Percentiles rank a stretch among this genome's conserved stretches.
Evolutionary conservation across 2,888 invertebrate species (phyloP).

Genomic region (Orthosia gothica): DNA sequence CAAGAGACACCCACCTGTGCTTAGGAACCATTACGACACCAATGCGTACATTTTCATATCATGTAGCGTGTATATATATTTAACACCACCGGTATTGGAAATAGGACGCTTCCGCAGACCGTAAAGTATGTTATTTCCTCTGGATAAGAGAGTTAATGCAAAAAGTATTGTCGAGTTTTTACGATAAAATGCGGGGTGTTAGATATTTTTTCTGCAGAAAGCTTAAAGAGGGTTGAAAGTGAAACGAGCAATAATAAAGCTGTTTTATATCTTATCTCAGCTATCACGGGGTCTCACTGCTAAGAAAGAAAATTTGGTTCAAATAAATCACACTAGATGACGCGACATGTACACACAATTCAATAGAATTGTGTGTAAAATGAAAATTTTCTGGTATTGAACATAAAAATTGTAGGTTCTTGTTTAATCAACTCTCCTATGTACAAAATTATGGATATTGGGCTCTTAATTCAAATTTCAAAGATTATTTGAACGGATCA

Average conservation of each 20-base stretch:
- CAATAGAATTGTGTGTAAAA: too few species aligned
- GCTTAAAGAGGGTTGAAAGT: not conserved
- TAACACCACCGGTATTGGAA: slow-evolving; percentile 41
- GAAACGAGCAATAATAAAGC: not conserved
- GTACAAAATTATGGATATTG: too few species aligned
- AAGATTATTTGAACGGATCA: too few species aligned
- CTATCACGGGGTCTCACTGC: too few species aligned
- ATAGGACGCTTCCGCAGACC: slow-evolving; percentile 50
- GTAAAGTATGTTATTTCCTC: slow-evolving; percentile 54
- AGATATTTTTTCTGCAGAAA: not conserved
- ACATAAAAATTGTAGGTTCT: too few species aligned
- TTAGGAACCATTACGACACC: slow-evolving; percentile 51
- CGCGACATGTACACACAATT: too few species aligned
- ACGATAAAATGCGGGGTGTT: slow-evolving; percentile 21
- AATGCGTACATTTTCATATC: slow-evolving; percentile 37
- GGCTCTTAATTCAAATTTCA: too few species aligned
- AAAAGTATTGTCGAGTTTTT: slow-evolving; percentile 31
- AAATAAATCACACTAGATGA: too few species aligned
- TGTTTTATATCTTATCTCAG: not conserved
- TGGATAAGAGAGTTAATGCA: slow-evolving; percentile 43
- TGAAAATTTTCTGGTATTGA: too few species aligned
- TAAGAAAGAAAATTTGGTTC: too few species aligned
- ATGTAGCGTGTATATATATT: slow-evolving; percentile 14
- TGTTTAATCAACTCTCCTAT: too few species aligned
- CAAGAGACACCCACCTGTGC: slow-evolving; percentile 61